These are phyloP conservation scores for Rosalia funebris DNA, from an alignment of 2,888 invertebrate species.

Conservation along the genomic window DNA sequence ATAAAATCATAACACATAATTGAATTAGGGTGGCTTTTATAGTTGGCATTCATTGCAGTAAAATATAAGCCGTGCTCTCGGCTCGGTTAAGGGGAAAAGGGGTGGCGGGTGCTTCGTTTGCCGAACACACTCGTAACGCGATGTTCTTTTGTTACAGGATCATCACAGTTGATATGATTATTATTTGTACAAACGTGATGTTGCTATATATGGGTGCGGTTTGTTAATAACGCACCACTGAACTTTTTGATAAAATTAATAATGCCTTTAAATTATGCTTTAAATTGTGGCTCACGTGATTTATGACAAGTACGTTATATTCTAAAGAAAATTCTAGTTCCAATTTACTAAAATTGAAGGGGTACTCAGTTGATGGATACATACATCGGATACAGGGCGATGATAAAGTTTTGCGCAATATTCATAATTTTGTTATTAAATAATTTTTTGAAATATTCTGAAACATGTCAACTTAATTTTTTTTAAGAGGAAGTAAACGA, in stretches of 20 bases:
- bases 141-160: slow-evolving; percentile 26
- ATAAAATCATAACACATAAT: slow-evolving; percentile 55
- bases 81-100: slow-evolving; percentile 22
- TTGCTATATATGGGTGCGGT: slow-evolving; percentile 11
- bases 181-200: slow-evolving; percentile 21
- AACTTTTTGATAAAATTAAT: slow-evolving; percentile 25
- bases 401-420: too few species aligned
- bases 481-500: too few species aligned
- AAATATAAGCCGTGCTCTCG: slow-evolving; percentile 34
- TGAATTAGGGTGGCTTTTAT: slow-evolving; percentile 54
- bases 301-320: slow-evolving; percentile 3
- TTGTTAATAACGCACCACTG: slow-evolving; percentile 23
- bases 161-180: slow-evolving; percentile 23
- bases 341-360: too few species aligned
- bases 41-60: slow-evolving; percentile 48
- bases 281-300: slow-evolving; percentile 20
- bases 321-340: too few species aligned
- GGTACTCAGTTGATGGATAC: too few species aligned
- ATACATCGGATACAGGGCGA: too few species aligned
- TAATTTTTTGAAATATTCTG: too few species aligned
- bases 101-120: slow-evolving; percentile 23
- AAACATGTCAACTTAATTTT: too few species aligned
- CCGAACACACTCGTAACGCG: slow-evolving; percentile 23
- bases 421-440: too few species aligned
- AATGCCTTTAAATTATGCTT: slow-evolving; percentile 26